A percentile compares a stretch with the other conserved stretches of the same genome.
phyloP scores from a whole-genome alignment of 2,888 invertebrate genomes.

The Podotricha telesiphe region DNA sequence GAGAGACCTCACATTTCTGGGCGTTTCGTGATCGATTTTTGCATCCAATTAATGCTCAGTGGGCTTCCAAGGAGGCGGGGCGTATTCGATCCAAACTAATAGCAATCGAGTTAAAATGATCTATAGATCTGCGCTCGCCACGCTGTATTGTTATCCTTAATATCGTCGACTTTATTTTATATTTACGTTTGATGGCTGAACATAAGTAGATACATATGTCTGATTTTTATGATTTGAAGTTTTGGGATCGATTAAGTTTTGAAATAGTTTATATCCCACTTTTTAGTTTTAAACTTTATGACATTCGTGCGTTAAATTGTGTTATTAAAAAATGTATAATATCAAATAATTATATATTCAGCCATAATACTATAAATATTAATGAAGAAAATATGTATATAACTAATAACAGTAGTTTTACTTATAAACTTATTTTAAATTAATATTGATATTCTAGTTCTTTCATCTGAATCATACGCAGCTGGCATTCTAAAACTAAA shows the following conservation, averaged over 20 bases:
- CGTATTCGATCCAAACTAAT: constrained; percentile 73
- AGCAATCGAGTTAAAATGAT: constrained; percentile 80
- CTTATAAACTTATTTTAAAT: no score
- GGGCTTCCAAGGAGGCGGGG: constrained; percentile 78
- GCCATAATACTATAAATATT: no score
- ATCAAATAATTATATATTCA: no score
- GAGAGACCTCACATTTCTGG: constrained; percentile 59
- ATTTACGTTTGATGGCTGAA: constrained; percentile 75
- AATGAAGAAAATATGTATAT: no score
- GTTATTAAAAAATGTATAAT: no score
- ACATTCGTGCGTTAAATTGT: no score
- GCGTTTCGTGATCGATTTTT: constrained; percentile 73
- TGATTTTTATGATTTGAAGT: constrained; percentile 55
- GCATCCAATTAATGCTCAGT: constrained; percentile 82
- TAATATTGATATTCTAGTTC: no score
- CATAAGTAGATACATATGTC: constrained; percentile 57
- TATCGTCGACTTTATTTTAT: constrained; percentile 75
- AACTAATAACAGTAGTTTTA: no score
- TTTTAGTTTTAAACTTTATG: no score
- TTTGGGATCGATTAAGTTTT: constrained; percentile 20
- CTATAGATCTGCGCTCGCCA: constrained; percentile 76
- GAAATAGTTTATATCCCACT: background rate
- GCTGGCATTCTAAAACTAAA: background rate
- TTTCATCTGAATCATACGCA: no score
- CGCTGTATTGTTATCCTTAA: constrained; percentile 78